These are phyloP conservation scores for Sebastes diploproa DNA, from an alignment of 2,797 vertebrate genomes.

Conservation along the genomic window DNA sequence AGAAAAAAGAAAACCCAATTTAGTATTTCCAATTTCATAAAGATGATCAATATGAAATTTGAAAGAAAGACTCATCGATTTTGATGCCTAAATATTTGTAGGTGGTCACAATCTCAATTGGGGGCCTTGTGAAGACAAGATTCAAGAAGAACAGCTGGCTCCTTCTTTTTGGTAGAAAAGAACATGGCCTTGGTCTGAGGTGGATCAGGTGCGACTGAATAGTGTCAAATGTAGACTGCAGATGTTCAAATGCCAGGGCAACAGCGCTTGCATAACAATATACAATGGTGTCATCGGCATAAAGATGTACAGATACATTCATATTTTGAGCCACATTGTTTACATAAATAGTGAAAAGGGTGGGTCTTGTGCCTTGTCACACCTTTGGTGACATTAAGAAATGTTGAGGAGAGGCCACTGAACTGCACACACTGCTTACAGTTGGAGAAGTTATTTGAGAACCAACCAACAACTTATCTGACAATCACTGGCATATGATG, in stretches of 20 bases:
- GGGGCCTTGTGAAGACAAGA: not conserved
- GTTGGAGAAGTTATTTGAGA: not conserved
- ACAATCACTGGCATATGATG: not conserved
- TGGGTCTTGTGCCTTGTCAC: not conserved
- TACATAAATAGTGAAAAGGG: not conserved
- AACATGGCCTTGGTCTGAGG: not conserved
- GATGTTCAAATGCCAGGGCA: not conserved
- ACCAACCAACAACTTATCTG: not conserved
- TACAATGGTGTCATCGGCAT: not conserved
- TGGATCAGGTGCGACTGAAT: not conserved
- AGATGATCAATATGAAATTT: not conserved
- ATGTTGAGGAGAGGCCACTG: not conserved
- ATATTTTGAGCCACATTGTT: too few species aligned
- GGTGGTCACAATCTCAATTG: not conserved
- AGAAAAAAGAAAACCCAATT: not conserved
- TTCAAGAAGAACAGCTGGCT: not conserved
- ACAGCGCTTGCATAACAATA: not conserved
- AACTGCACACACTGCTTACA: not conserved
- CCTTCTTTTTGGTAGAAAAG: not conserved
- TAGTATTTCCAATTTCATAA: not conserved
- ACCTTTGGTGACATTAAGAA: not conserved
- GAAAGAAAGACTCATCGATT: not conserved
- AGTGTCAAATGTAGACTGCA: not conserved
- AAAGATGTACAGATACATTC: not conserved
- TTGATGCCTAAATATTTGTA: not conserved